Evolutionary conservation across 2,113 vertebrate genomes (phyloP).

Genomic region (Oxyruncus cristatus): DNA sequence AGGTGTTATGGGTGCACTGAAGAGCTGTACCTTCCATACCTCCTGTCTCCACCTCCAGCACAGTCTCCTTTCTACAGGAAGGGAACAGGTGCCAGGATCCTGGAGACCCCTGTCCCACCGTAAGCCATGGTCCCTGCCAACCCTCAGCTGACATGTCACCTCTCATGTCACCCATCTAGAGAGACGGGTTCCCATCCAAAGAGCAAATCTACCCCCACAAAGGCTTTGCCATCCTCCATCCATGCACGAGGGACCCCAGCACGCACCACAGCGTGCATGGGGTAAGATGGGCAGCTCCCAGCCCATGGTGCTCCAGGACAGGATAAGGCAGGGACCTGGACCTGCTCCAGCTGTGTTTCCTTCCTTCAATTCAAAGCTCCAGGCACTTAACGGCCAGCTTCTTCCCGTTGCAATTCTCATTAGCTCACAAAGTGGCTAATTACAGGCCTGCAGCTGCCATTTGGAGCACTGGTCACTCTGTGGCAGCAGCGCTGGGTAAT

Average conservation of each 20-base stretch:
- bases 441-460: background rate
- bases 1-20: background rate
- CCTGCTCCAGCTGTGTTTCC: background rate
- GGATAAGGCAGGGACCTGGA: background rate
- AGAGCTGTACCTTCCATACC: fast-evolving
- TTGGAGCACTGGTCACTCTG: background rate
- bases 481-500: background rate
- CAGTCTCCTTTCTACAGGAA: background rate
- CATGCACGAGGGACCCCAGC: background rate
- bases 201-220: background rate
- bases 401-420: background rate
- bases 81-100: background rate
- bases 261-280: fast-evolving
- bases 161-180: background rate
- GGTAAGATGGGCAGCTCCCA: background rate
- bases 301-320: fast-evolving
- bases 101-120: fast-evolving
- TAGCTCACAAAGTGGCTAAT: background rate
- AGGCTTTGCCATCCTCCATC: background rate
- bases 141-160: background rate
- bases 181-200: fast-evolving
- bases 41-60: background rate
- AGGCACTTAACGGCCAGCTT: background rate
- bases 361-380: constrained; percentile 48
- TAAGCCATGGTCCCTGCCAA: background rate